Conservation (phyloP, 2,113 vertebrate species). For the Tretioscincus oriximinensis region DNA sequence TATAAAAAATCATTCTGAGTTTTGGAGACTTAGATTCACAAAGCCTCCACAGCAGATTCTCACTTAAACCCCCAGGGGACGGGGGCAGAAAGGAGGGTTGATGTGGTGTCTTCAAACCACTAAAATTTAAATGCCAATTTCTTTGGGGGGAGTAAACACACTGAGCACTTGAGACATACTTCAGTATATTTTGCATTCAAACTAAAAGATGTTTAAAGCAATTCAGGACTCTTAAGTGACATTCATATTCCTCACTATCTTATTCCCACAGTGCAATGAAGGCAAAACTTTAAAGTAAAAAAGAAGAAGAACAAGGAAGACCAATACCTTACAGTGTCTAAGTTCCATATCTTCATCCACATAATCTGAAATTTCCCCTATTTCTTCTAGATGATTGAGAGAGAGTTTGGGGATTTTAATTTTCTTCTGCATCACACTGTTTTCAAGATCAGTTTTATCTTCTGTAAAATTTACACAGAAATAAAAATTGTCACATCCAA, state of each 20-base stretch:
- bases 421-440: slow-evolving; percentile 99
- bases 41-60: slow-evolving; percentile 17
- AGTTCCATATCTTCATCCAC: slow-evolving; percentile 92
- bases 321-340: slow-evolving; percentile 96
- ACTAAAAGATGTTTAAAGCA: slow-evolving; percentile 11
- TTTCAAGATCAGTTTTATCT: slow-evolving; percentile 93
- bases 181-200: background rate
- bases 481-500: slow-evolving; percentile 68
- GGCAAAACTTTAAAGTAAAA: slow-evolving; percentile 31
- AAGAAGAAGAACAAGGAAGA: slow-evolving; percentile 31
- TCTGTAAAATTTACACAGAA: slow-evolving; percentile 75
- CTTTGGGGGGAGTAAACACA: no score
- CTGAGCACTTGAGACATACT: no score
- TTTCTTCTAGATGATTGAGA: slow-evolving; percentile 88
- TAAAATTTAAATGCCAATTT: background rate
- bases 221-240: background rate
- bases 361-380: slow-evolving; percentile 88
- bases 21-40: background rate
- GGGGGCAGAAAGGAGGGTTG: background rate
- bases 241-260: background rate
- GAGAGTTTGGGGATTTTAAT: slow-evolving; percentile 99
- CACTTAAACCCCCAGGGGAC: background rate
- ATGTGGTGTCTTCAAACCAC: slow-evolving; percentile 2
- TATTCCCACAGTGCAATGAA: background rate
- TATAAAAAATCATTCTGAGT: background rate